Base-by-base conservation (phyloP, 35 echinoderm and acorn worm species). In the Chiridota heheva region DNA sequence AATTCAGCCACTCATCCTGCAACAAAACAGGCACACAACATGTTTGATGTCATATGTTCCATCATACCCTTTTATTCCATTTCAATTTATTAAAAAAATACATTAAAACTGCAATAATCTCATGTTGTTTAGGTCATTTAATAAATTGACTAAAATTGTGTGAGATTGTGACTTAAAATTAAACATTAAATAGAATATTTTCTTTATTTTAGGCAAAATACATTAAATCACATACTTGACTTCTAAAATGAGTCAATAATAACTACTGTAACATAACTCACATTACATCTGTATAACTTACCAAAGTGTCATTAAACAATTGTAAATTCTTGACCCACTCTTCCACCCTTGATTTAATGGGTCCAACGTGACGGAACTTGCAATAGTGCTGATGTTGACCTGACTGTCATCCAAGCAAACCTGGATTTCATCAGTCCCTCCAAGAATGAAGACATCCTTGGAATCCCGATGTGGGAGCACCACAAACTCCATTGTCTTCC, bases 401-500 rank as follows among this genome's bases (percentile, higher is more conserved):
- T 84, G 90, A 69, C 86, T 90, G 80, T 97, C 94, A 82, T 97
- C 94, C 33, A 91, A 48, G 0, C 91, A 76, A 18, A 97, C 94
- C 81, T 97, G 94, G 32, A 97, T 97, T 69, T 97, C 94, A 67
- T 97, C 94, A 10, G 94, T 97, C n/a, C 94, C 94, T 22, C 94
- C 94, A 13, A 97, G 73, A 36, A 97, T 97, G 75, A 91, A 97
- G 66, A 97, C 84, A 78, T 91, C 94, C 77, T 97, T 97, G 44
- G 94, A 88, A 75, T 97, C 94, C 22, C 94, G 84, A 62, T 97
- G 94, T n/a, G 88, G 59, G 2, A 97, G 75, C 18, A 97, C 94
- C 15, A 86, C 75, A 86, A 97, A 97, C 44, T 97, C 94, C 67
- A 89, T 97, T 12, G 94, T 97, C 64, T 97, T 97, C 94, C 94